phyloP scores from a whole-genome alignment of 1,140 invertebrate genomes.

The Anadara kagoshimensis region DNA sequence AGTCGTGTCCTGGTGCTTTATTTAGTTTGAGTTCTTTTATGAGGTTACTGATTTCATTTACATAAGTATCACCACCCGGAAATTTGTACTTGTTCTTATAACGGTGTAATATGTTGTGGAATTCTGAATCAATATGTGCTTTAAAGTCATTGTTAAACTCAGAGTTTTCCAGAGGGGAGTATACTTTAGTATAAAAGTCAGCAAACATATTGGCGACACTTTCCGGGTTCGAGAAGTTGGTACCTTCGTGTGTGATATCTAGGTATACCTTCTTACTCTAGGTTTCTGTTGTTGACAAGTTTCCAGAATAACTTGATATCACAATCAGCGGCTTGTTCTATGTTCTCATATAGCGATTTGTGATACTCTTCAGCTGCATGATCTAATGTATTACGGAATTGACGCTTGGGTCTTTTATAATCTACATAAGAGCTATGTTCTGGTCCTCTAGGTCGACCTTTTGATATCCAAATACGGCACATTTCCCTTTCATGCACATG shows the following conservation, averaged over 20 bases:
- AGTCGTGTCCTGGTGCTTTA: background rate
- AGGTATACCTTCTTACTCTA: background rate
- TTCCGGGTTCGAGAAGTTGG: background rate
- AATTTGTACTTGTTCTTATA: no score
- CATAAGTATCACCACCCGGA: background rate
- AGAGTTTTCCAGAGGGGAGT: no score
- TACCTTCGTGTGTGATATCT: background rate
- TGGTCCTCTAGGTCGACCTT: background rate
- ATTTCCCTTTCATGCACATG: background rate
- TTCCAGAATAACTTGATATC: constrained; percentile 9
- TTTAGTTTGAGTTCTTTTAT: background rate
- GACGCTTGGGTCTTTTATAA: background rate
- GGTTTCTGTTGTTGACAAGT: background rate
- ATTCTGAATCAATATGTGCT: no score
- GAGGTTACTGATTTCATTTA: background rate
- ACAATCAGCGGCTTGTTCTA: constrained; percentile 1
- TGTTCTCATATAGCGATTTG: no score
- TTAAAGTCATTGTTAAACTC: background rate
- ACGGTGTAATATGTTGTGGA: no score
- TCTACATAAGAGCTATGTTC: background rate
- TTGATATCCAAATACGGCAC: background rate
- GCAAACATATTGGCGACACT: background rate
- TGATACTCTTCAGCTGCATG: background rate
- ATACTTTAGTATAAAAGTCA: background rate
- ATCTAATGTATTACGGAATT: background rate